Conservation (phyloP, 1,140 invertebrate species). For the Zaprionus lachaisei region DNA sequence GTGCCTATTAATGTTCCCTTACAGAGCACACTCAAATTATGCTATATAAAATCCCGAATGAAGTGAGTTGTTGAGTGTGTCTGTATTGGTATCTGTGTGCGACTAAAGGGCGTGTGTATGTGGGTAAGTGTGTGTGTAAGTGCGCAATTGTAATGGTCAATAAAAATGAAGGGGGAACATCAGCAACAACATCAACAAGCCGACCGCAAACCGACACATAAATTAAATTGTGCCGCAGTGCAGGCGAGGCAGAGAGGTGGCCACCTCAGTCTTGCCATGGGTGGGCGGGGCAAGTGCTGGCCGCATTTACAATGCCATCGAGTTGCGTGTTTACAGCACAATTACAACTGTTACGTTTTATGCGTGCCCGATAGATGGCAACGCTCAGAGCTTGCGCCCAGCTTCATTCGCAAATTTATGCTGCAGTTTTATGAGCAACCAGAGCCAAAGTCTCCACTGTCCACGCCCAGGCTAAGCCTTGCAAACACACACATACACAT, state of each 20-base stretch:
- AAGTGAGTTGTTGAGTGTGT: slow-evolving; percentile 36
- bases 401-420: slow-evolving; percentile 58
- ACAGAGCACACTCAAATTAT: slow-evolving; percentile 68
- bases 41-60: slow-evolving; percentile 58
- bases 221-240: slow-evolving; percentile 78
- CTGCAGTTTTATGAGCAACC: slow-evolving; percentile 76
- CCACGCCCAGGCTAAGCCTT: slow-evolving; percentile 11
- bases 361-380: slow-evolving; percentile 61
- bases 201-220: slow-evolving; percentile 67
- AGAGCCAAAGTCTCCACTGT: slow-evolving; percentile 39
- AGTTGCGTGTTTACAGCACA: slow-evolving; percentile 82
- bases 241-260: slow-evolving; percentile 29
- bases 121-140: slow-evolving; percentile 27
- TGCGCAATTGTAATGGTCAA: slow-evolving; percentile 68
- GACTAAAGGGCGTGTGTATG: neutral
- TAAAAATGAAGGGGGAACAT: slow-evolving; percentile 68
- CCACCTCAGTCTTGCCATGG: neutral
- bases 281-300: slow-evolving; percentile 39
- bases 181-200: slow-evolving; percentile 71
- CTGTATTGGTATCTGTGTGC: neutral
- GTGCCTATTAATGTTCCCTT: slow-evolving; percentile 50
- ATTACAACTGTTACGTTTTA: slow-evolving; percentile 82
- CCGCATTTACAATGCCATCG: slow-evolving; percentile 70
- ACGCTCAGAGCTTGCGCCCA: slow-evolving; percentile 24
- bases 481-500: neutral